phyloP scores from a whole-genome alignment of 2,888 invertebrate species.

The Ophonus ardosiacus region DNA sequence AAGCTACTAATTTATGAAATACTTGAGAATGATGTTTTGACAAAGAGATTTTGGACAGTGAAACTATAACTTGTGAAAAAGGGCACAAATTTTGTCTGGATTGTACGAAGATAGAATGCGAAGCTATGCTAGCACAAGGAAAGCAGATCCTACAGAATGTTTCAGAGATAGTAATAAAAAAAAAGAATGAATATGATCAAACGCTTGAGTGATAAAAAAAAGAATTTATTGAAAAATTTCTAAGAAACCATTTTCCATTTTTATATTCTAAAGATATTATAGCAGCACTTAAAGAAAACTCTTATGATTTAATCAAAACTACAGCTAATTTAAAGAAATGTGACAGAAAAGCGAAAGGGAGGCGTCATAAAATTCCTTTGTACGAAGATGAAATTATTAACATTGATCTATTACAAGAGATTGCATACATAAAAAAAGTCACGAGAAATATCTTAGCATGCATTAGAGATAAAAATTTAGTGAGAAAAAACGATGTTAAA shows the following conservation, averaged over 20 bases:
- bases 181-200: no score
- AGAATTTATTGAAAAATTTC: no score
- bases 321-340: background rate
- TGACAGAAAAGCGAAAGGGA: background rate
- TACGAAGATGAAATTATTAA: background rate
- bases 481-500: slow-evolving; percentile 66
- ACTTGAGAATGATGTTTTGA: slow-evolving; percentile 79
- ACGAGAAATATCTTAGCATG: slow-evolving; percentile 69
- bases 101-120: slow-evolving; percentile 74
- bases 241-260: no score
- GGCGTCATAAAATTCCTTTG: background rate
- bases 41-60: slow-evolving; percentile 75
- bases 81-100: slow-evolving; percentile 76
- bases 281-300: no score
- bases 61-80: slow-evolving; percentile 73
- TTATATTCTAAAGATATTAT: no score
- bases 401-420: slow-evolving; percentile 62
- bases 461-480: slow-evolving; percentile 67
- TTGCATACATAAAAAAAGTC: slow-evolving; percentile 71
- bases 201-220: no score
- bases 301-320: no score
- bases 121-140: slow-evolving; percentile 74
- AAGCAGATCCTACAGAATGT: no score
- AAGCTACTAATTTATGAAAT: slow-evolving; percentile 72
- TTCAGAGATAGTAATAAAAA: no score